Evolutionary conservation across 2,888 invertebrate genomes (phyloP), one percentile per base, ranked within the genome.

Genomic region (Sphecodes monilicornis): DNA sequence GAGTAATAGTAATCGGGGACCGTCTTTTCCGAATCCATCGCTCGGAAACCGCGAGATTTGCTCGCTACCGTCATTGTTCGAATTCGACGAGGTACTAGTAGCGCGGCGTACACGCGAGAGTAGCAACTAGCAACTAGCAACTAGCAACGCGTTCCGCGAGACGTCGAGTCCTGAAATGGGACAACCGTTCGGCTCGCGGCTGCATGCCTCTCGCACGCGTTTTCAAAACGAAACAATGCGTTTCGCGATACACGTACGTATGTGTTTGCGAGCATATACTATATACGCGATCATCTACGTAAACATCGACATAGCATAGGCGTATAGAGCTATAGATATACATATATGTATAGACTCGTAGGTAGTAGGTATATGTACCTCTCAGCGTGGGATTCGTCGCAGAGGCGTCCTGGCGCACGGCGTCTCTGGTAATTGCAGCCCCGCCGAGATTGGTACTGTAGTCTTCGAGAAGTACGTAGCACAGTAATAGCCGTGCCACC

Each of bases 401-500:
- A 78, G 88, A 86, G 74, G 91, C 89, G 88, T 93, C 92, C 87
- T 93, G 93, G 87, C 93, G 93, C 81, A 87, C 90, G 88, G 92
- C 91, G 91, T 92, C 92, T 89, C 92, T 93, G 87, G 90, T 92
- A 91, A 92, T 92, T 90, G 92, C 93, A 81, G 92, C 92, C 82
- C 88, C 82, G 85, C 92, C 91, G 86, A 92, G 91, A 90, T 92
- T 92, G 92, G 91, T 91, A 91, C 92, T 92, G 92, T 93, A 93
- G 89, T 93, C 93, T 92, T 93, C 92, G 91, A 94, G 92, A 92
- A 94, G 93, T 92, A 93, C 91, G 92, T 91, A 94, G 94, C 93
- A 94, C 92, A 94, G 91, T 92, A 94, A 93, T 92, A 94, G 91
- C 93, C 93, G 92, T 93, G 93, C 93, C 93, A 94, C 93, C 93